Base-by-base conservation (phyloP, 2,888 invertebrate genomes). In the Rotaria sp. region DNA sequence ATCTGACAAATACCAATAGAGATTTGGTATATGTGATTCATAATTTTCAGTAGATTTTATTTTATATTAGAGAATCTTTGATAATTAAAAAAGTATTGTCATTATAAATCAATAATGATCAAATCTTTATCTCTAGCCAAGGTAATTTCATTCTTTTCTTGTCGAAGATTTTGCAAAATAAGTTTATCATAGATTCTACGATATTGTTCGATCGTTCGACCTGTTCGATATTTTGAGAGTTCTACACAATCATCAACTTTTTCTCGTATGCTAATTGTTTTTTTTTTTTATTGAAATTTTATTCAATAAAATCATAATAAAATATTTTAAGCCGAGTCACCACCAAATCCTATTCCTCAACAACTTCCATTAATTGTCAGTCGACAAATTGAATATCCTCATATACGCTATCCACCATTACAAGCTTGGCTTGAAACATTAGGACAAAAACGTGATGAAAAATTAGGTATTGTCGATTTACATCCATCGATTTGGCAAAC, bases 401-500 rank as follows among this genome's bases (percentile, higher is more conserved):
- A 80, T 41, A 26, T 11, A 45, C 41, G 45, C 15, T 80, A 80
- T 80, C 80, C 80, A 45, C 88, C 90, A 4, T 89, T 90, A 85
- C 90, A 91, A 87, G 90, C 91, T 11, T 92, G 92, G 92, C 88
- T 92, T 18, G 91, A 91, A 87, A 90, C 90, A 2, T 88, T 92
- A 84, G 87, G 88, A 57, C 88, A 89, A 67, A 48, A 88, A 26
- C 85, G 87, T 67, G 89, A 90, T 85, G 89, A 89, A 85, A 91
- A 91, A 87, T 88, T 96, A n/a, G 96, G 95, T 0, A 91, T 97
- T 2, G 92, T 97, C 55, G 94, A 95, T 90, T 92, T 99, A 67
- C 97, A 99, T 92, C 97, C 98, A 0, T 93, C 94, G 87, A 92
- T 97, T 18, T 97, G 95, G 91, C 96, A 94, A 0, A 92, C 93